Percentiles rank a stretch among this genome's conserved stretches.
Conservation (phyloP, 2,888 invertebrate genomes). For the Habrosyne pyritoides region DNA sequence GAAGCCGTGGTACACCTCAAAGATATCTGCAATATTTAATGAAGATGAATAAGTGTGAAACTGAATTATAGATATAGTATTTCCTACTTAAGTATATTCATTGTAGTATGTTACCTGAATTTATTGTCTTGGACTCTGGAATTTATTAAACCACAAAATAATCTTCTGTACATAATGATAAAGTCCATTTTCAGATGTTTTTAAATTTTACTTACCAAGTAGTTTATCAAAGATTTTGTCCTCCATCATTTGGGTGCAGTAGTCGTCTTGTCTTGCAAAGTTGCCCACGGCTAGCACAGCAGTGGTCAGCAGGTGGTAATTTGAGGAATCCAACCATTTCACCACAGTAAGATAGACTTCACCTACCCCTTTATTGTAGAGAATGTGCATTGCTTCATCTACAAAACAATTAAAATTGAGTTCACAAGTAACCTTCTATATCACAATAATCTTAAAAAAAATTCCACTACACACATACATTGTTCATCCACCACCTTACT, state of each 20-base stretch:
- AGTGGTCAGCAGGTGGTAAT: conserved; percentile 90
- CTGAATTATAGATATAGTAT: too few relatives aligned
- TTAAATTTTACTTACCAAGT: conserved; percentile 73
- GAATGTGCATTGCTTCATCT: conserved; percentile 94
- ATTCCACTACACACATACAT: too few relatives aligned
- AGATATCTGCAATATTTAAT: conserved; percentile 68
- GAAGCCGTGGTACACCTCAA: conserved; percentile 58
- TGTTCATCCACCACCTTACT: too few relatives aligned
- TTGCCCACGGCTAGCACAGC: conserved; percentile 94
- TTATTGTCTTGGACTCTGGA: too few relatives aligned
- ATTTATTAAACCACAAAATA: too few relatives aligned
- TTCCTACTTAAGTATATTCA: too few relatives aligned
- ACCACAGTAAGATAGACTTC: conserved; percentile 88
- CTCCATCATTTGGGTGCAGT: conserved; percentile 92
- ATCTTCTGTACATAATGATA: too few relatives aligned
- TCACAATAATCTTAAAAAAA: not conserved
- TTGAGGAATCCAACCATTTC: conserved; percentile 89
- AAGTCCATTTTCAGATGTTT: too few relatives aligned
- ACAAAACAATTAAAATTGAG: conserved; percentile 26
- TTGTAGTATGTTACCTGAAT: too few relatives aligned
- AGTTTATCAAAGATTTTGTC: conserved; percentile 89
- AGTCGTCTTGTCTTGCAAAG: conserved; percentile 93
- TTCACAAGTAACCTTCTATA: too few relatives aligned
- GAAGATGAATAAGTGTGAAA: too few relatives aligned
- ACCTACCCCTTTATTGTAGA: conserved; percentile 91